Percentiles rank a stretch among this genome's conserved stretches.
Evolutionary conservation across 2,888 invertebrate genomes (phyloP).

Genomic region (Cosmia pyralina): DNA sequence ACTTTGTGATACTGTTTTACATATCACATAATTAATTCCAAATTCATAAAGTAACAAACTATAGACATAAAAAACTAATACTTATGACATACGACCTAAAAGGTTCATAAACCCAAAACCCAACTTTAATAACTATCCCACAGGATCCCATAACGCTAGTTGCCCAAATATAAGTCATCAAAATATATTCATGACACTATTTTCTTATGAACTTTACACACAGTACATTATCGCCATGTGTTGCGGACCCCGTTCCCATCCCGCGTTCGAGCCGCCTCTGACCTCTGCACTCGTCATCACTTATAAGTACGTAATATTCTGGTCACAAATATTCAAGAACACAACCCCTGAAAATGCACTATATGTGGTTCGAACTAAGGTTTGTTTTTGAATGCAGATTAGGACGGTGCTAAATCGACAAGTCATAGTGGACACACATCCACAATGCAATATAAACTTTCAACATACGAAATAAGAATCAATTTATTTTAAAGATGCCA

Average conservation of each 20-base stretch:
- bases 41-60: constrained; percentile 36
- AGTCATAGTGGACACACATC: constrained; percentile 43
- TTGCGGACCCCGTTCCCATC: constrained; percentile 52
- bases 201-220: constrained; percentile 58
- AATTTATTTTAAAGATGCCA: constrained; percentile 48
- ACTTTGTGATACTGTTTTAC: background rate
- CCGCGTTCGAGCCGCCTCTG: constrained; percentile 58
- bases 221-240: constrained; percentile 62
- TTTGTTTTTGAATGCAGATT: constrained; percentile 22
- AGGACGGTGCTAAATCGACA: constrained; percentile 61
- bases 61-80: constrained; percentile 46
- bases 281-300: constrained; percentile 70
- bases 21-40: background rate
- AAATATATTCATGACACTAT: constrained; percentile 61
- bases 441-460: constrained; percentile 59
- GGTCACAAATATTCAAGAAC: constrained; percentile 60
- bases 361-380: constrained; percentile 31
- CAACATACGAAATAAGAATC: constrained; percentile 53
- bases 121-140: constrained; percentile 54
- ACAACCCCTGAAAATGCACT: constrained; percentile 33
- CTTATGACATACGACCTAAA: constrained; percentile 31
- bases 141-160: constrained; percentile 32
- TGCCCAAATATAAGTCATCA: constrained; percentile 50
- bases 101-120: constrained; percentile 34
- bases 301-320: constrained; percentile 68